phyloP scores from a whole-genome alignment of 1,140 invertebrate species.

The Lasaia peninsularis region DNA sequence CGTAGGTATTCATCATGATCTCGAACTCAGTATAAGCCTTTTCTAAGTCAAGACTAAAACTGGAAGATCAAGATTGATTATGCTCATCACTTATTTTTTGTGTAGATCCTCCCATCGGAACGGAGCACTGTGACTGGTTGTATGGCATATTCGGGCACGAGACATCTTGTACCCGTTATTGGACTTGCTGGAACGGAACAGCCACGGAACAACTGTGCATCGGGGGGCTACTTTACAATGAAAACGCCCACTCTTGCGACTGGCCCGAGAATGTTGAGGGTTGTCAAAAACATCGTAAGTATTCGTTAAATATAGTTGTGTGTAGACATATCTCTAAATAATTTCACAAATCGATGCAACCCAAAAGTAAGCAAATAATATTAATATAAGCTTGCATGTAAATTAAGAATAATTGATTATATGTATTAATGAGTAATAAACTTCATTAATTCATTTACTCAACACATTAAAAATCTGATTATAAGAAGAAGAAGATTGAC shows the following conservation, averaged over 20 bases:
- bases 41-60: neutral
- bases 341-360: too few species aligned
- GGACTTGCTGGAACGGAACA: conserved; percentile 96
- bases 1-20: too few species aligned
- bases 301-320: conserved; percentile 6
- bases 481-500: too few species aligned
- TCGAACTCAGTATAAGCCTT: neutral
- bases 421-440: too few species aligned
- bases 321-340: neutral
- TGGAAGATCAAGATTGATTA: neutral
- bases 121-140: conserved; percentile 94
- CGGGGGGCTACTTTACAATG: conserved; percentile 93
- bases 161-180: conserved; percentile 94
- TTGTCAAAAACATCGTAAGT: conserved; percentile 95
- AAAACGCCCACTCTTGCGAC: conserved; percentile 92
- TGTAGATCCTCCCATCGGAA: conserved; percentile 87
- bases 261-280: conserved; percentile 95
- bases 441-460: too few species aligned
- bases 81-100: neutral
- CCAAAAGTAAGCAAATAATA: too few species aligned
- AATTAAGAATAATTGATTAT: too few species aligned
- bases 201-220: conserved; percentile 95
- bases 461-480: too few species aligned
- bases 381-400: too few species aligned
- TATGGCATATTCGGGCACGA: conserved; percentile 96